These are phyloP conservation scores for Crocallis elinguaria DNA, from an alignment of 2,888 invertebrate genomes.

Conservation along the genomic window DNA sequence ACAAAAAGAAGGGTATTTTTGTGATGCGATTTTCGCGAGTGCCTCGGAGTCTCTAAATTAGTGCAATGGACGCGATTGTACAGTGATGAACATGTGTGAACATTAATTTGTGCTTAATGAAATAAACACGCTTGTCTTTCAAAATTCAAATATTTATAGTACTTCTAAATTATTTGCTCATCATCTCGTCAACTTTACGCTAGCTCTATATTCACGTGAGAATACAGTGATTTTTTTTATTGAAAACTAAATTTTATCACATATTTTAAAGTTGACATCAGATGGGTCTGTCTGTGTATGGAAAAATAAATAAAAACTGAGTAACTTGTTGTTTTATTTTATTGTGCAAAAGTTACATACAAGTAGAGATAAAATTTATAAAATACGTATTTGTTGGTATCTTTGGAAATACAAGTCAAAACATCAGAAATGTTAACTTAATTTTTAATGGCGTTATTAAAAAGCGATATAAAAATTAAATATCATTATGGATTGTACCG, in stretches of 20 bases:
- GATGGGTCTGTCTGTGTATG: constrained; percentile 80
- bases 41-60: constrained; percentile 45
- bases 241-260: constrained; percentile 63
- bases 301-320: constrained; percentile 73
- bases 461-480: constrained; percentile 16
- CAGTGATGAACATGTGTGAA: constrained; percentile 67
- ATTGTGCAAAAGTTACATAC: constrained; percentile 17
- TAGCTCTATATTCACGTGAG: constrained; percentile 55
- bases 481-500: constrained; percentile 1
- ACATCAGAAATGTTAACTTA: not conserved
- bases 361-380: constrained; percentile 13
- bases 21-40: constrained; percentile 49
- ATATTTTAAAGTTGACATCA: constrained; percentile 72
- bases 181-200: constrained; percentile 46
- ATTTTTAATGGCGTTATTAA: not conserved
- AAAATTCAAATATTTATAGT: constrained; percentile 75
- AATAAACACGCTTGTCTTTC: constrained; percentile 72
- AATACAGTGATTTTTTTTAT: constrained; percentile 48
- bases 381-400: constrained; percentile 14
- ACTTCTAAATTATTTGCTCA: constrained; percentile 56
- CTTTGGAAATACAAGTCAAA: constrained; percentile 21
- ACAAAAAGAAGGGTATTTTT: constrained; percentile 59
- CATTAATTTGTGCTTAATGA: constrained; percentile 69
- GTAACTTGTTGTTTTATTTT: constrained; percentile 56
- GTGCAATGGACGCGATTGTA: constrained; percentile 54